Conservation (phyloP, 2,797 vertebrate species). For the Tapera naevia region DNA sequence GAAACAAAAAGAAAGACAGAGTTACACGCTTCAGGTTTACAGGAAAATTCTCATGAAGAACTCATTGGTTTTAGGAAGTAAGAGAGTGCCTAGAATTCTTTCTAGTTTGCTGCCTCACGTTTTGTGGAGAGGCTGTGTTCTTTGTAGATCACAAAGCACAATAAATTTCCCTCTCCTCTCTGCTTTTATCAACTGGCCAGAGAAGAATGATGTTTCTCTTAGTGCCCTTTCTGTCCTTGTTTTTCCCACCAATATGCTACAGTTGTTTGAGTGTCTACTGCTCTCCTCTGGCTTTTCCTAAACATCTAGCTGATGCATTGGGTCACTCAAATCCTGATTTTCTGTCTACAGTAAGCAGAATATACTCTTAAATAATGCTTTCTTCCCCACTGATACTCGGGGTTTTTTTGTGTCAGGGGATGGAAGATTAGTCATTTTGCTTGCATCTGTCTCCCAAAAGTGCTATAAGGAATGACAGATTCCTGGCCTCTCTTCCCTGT, state of each 20-base stretch:
- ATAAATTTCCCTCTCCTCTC: background rate
- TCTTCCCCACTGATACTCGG: background rate
- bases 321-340: background rate
- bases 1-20: background rate
- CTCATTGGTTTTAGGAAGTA: background rate
- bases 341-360: background rate
- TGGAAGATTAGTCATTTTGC: background rate
- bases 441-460: background rate
- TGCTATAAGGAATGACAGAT: background rate
- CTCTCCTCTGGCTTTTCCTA: background rate
- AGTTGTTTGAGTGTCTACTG: background rate
- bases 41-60: background rate
- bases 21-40: background rate
- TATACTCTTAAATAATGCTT: background rate
- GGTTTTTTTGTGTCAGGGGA: background rate
- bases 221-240: background rate
- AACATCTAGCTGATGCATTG: background rate
- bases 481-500: background rate
- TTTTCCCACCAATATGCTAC: background rate
- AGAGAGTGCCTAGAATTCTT: background rate
- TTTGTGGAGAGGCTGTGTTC: background rate
- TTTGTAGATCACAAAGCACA: background rate
- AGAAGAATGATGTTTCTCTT: background rate
- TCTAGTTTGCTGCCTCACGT: background rate
- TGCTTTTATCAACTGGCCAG: background rate